phyloP scores from a whole-genome alignment of 2,113 vertebrate genomes.

The Cryptoleucopteryx plumbea region DNA sequence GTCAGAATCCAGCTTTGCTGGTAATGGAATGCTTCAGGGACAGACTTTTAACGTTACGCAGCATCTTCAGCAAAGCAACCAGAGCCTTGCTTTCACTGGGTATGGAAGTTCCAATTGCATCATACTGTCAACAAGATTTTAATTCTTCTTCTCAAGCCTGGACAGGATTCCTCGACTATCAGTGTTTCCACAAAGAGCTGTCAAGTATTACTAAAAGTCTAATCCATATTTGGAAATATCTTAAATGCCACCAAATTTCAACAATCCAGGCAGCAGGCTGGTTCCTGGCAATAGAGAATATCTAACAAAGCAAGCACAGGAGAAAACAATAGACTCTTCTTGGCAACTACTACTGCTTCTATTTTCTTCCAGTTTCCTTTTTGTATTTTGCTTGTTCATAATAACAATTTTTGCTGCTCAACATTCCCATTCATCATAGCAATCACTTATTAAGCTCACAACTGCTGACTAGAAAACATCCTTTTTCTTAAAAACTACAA shows the following conservation, averaged over 20 bases:
- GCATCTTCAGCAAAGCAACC: background rate
- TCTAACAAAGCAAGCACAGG: background rate
- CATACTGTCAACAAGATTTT: background rate
- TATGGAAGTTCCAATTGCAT: background rate
- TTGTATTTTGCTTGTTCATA: background rate
- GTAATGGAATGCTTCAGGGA: background rate
- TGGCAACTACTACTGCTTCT: background rate
- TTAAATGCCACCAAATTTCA: background rate
- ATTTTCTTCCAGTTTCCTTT: background rate
- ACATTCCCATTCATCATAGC: background rate
- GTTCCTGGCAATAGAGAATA: background rate
- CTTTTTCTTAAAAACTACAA: background rate
- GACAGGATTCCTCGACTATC: background rate
- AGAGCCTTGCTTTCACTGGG: background rate
- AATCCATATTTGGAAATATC: background rate
- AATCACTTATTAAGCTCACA: background rate
- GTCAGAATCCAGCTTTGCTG: background rate
- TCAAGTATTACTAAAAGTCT: background rate
- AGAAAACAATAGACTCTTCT: background rate
- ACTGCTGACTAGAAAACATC: background rate
- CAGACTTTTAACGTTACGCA: background rate
- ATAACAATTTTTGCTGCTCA: background rate
- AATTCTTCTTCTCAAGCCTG: background rate
- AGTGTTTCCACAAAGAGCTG: background rate
- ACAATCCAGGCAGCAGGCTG: background rate